Conservation (phyloP, 2,888 invertebrate species). For the Acanthococcus lagerstroemiae region DNA sequence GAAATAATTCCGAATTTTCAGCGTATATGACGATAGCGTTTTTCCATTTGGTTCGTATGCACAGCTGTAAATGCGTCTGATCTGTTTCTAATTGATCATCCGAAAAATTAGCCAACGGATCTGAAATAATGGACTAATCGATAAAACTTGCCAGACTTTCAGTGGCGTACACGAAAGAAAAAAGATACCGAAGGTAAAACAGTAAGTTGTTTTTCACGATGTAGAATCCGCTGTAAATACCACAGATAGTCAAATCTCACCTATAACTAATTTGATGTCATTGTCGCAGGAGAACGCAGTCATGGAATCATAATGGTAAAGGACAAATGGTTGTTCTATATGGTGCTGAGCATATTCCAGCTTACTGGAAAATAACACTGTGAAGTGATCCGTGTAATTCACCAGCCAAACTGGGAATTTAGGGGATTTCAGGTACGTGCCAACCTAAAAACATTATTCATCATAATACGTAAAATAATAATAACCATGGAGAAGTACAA, state of each 20-base stretch:
- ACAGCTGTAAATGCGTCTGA: constrained; percentile 18
- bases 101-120: constrained; percentile 10
- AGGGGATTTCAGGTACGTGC: constrained; percentile 21
- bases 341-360: constrained; percentile 14
- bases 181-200: background rate
- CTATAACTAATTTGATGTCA: constrained; percentile 22
- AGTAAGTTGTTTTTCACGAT: too few relatives aligned
- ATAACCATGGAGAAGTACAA: too few relatives aligned
- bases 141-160: too few relatives aligned
- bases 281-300: constrained; percentile 22
- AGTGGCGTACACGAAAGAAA: too few relatives aligned
- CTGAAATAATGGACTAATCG: too few relatives aligned
- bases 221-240: too few relatives aligned
- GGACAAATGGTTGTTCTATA: constrained; percentile 19
- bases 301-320: constrained; percentile 24
- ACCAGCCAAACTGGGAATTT: constrained; percentile 29
- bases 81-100: constrained; percentile 22
- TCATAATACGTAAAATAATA: background rate
- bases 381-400: constrained; percentile 23
- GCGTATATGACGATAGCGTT: constrained; percentile 21
- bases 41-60: constrained; percentile 26
- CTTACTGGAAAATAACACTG: constrained; percentile 22
- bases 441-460: constrained; percentile 11
- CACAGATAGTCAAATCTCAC: background rate
- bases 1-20: constrained; percentile 22